Evolutionary conservation across 2,113 vertebrate species (phyloP).

Genomic region (Petroica traversi): DNA sequence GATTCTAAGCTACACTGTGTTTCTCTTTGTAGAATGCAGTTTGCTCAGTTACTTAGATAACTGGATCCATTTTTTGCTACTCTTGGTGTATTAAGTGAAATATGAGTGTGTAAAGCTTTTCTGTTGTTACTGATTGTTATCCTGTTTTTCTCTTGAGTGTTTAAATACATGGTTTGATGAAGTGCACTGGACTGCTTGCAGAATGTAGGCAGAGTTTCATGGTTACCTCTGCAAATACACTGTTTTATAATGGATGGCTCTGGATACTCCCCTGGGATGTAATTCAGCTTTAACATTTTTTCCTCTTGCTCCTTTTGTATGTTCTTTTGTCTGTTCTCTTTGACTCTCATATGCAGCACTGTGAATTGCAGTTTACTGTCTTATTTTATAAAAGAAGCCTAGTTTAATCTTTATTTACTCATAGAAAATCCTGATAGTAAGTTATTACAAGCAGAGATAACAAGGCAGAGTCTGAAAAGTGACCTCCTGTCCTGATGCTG

Average conservation of each 20-base stretch:
- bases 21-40: background rate
- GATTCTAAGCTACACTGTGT: background rate
- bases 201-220: background rate
- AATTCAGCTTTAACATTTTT: background rate
- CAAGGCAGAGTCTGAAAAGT: background rate
- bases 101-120: background rate
- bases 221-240: background rate
- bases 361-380: background rate
- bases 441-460: background rate
- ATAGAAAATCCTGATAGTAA: background rate
- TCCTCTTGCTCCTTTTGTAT: background rate
- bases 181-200: background rate
- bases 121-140: background rate
- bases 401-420: background rate
- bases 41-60: background rate
- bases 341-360: background rate
- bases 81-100: background rate
- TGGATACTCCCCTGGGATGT: background rate
- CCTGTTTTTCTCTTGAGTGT: background rate
- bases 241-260: background rate
- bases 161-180: background rate
- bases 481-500: background rate
- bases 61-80: background rate
- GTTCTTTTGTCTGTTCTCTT: background rate
- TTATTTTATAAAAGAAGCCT: background rate